Percentiles rank a stretch among this genome's conserved stretches.
Conservation (phyloP, 2,888 invertebrate genomes). For the Strigamia maritima region DNA sequence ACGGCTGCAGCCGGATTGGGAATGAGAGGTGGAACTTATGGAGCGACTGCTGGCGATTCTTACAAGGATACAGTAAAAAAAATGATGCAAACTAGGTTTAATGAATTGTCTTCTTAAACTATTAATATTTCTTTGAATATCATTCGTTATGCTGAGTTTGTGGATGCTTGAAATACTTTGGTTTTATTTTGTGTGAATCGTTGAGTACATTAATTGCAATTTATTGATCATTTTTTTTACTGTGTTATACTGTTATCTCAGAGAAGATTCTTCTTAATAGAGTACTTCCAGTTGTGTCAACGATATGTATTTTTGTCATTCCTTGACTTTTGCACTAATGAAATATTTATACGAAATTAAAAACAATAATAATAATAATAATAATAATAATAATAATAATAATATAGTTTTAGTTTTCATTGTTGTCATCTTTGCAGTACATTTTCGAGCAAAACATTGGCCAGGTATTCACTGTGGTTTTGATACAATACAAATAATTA, state of each 20-base stretch:
- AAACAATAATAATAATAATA: neutral
- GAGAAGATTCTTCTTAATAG: neutral
- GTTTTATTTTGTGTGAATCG: neutral
- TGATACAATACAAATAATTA: no score
- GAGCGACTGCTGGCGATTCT: slow-evolving; percentile 75
- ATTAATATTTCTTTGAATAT: neutral
- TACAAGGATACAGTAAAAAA: slow-evolving; percentile 87
- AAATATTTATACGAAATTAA: neutral
- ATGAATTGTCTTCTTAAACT: slow-evolving; percentile 61
- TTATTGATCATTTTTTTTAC: neutral
- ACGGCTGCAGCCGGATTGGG: slow-evolving; percentile 80
- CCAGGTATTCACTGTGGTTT: no score
- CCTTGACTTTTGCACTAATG: slow-evolving; percentile 5
- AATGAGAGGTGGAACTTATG: slow-evolving; percentile 72
- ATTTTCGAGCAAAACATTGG: no score
- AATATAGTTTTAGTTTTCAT: no score
- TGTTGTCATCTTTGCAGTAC: no score
- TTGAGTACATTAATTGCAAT: neutral
- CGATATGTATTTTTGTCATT: slow-evolving; percentile 26
- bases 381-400: no score
- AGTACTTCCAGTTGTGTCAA: neutral
- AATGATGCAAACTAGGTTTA: slow-evolving; percentile 81
- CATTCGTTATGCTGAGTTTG: neutral
- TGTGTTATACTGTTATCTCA: neutral
- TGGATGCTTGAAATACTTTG: neutral